phyloP scores from a whole-genome alignment of 2,113 vertebrate species.

The Tachysurus fulvidraco region DNA sequence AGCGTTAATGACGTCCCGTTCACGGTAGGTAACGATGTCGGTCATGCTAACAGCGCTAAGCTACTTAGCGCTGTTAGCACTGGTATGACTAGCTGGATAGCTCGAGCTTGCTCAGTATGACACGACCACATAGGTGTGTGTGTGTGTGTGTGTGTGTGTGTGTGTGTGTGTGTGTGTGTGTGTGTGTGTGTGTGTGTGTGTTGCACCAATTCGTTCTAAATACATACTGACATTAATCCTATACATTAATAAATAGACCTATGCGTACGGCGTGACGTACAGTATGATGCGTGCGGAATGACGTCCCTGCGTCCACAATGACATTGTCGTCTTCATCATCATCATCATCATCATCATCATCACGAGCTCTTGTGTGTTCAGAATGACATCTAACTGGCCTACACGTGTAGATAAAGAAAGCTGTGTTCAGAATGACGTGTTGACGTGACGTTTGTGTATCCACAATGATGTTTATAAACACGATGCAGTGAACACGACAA shows the following conservation, averaged over 20 bases:
- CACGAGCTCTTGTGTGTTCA: neutral
- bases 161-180: too few relatives aligned
- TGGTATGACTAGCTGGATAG: neutral
- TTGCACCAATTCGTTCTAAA: neutral
- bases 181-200: too few relatives aligned
- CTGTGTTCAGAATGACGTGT: neutral
- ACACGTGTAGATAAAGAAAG: neutral
- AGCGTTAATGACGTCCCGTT: conserved; percentile 89
- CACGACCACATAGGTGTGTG: neutral
- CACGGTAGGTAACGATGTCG: conserved; percentile 78
- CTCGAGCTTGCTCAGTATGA: neutral
- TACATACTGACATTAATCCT: neutral
- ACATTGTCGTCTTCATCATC: neutral
- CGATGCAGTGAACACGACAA: neutral
- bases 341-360: too few relatives aligned
- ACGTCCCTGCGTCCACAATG: neutral
- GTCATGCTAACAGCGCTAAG: neutral
- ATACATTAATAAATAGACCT: neutral
- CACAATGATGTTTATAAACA: neutral
- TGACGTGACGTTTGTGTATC: neutral
- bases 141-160: neutral
- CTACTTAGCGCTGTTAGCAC: neutral
- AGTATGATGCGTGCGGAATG: neutral
- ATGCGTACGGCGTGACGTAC: neutral
- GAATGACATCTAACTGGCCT: neutral